Base-by-base conservation (phyloP, 37 sponge, comb jelly and placozoan genomes). In the Ianthella basta region DNA sequence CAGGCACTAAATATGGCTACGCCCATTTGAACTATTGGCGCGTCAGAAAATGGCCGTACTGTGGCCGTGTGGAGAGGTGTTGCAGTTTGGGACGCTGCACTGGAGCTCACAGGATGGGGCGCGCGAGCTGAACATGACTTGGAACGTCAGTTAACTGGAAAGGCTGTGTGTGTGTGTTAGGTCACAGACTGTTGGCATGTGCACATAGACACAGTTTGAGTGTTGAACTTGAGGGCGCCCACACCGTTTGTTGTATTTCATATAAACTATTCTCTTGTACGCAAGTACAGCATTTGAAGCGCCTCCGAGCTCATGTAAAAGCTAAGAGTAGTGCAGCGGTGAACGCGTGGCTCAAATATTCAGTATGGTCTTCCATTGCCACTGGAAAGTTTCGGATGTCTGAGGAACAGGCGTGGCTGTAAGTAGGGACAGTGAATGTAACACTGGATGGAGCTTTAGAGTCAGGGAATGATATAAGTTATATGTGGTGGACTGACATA, bases 321-420 rank as follows among this genome's bases (percentile, higher is more conserved):
- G 82, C 69, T 55, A 93, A 90, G 75, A 82, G 73, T 12, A 86
- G 78, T 32, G 41, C 27, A 15, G 70, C 79, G 0, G 3, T 44
- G 50, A 87, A 88, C 74, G 91, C 94, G 0, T 81, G 85, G 68
- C 54, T 93, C 41, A 87, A 87, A 86, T 92, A 86, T 50, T 80
- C 85, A 23, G 44, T 50, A 37, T 92, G 93, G 93, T 66, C 30
- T 6, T 79, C 65, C 41, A 80, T 92, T 50, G 93, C 85, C 21
- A 83, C 24, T 56, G 86, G 32, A 79, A 92, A 86, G 77, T 50
- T 89, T 14, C 64, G 56, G 25, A 27, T 93, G 32, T 23, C 87
- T 20, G 93, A 93, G 12, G 90, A 93, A 18, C 75, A 82, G 1
- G 81, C 93, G 21, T 89, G 90, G 90, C 66, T 89, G 90, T 89